Base-by-base conservation (phyloP, 1,140 invertebrate genomes). In the Bathynomus jamesi region DNA sequence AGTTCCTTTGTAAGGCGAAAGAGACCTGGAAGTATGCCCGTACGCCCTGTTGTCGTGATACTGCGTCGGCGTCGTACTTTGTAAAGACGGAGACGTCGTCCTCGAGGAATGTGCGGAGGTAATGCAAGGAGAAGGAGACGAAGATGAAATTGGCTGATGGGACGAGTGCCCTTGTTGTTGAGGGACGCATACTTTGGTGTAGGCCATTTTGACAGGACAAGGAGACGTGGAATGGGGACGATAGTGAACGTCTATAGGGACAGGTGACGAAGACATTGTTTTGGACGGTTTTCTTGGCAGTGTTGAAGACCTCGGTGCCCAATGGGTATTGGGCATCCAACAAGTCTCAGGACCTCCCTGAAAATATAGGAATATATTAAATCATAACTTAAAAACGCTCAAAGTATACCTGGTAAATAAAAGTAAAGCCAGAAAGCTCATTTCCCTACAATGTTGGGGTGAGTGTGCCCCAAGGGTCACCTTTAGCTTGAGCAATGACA, bases 271-370 rank as follows among this genome's bases (percentile, higher is more conserved):
- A 65, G 71, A 73, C 0, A 67, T 32, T 2, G 71, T 71, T 24
- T 68, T 67, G 21, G 65, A 60, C 7, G 70, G 69, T 17, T 69
- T 69, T 3, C 75, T 63, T 24, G 75, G 72, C 24, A 76, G 69
- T 17, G 71, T 73, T 8, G 75, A 73, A 25, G 75, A 76, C 17
- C 75, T 69, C 28, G 75, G 72, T 3, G 72, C 30, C 75, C 75
- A 76, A 27, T 68, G 67, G 25, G 67, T 28, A n/a, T 30, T 3
- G 25, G 40, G 25, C 2, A 46, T 60, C 28, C n/a, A 21, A 4
- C 27, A 29, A 21, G 10, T 28, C 8, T 61, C 53, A 21, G 67
- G 40, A 17, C 53, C 40, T 28, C 28, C 53, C 67, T 69, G 53
- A 28, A 28, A 28, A 69, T 28, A 28, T 10, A n/a, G n/a, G n/a